Evolutionary conservation across 1,140 invertebrate species (phyloP).

Genomic region (Calliphora vicina): DNA sequence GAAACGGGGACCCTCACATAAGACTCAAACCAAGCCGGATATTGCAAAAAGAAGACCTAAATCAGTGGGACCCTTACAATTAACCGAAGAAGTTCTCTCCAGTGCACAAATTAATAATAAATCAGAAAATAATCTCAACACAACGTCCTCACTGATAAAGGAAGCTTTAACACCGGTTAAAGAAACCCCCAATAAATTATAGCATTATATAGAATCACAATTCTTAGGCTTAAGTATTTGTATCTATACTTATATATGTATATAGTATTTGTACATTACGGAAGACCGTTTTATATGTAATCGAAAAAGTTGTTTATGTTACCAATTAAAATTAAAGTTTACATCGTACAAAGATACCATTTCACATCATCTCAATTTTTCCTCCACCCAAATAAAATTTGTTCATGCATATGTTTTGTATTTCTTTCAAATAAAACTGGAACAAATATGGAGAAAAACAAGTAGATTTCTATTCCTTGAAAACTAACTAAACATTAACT

Average conservation of each 20-base stretch:
- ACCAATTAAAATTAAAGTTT: not conserved
- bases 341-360: not conserved
- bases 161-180: conserved; percentile 9
- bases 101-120: conserved; percentile 42
- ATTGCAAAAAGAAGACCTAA: conserved; percentile 43
- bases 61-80: conserved; percentile 43
- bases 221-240: not conserved
- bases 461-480: too few species aligned
- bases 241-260: not conserved
- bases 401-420: too few species aligned
- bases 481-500: too few species aligned
- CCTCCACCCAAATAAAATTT: too few species aligned
- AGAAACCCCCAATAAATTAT: not conserved
- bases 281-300: too few species aligned
- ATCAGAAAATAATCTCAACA: conserved; percentile 37
- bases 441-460: too few species aligned
- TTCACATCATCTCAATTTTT: too few species aligned
- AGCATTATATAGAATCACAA: not conserved
- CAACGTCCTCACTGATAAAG: not conserved
- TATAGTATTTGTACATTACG: not conserved
- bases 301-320: too few species aligned
- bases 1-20: conserved; percentile 58
- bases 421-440: too few species aligned
- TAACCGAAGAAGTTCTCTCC: conserved; percentile 17
- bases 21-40: conserved; percentile 51